Evolutionary conservation across 2,113 vertebrate species (phyloP).

Genomic region (Peromyscus leucopus): DNA sequence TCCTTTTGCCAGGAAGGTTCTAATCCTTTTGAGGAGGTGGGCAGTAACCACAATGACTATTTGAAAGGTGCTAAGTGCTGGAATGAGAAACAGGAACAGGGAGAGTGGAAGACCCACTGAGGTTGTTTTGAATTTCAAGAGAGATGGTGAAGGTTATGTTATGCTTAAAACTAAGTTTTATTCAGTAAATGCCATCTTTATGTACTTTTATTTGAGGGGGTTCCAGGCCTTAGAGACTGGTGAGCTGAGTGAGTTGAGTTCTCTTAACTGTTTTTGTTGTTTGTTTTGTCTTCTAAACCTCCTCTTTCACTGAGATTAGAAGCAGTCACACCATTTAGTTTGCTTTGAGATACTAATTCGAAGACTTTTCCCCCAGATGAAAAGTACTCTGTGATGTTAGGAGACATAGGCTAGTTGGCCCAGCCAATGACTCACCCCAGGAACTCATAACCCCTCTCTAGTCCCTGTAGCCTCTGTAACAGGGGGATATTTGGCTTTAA

Average conservation of each 20-base stretch:
- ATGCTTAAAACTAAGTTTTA: slow-evolving; percentile 37
- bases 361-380: background rate
- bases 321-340: background rate
- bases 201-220: slow-evolving; percentile 13
- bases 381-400: background rate
- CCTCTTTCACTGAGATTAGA: background rate
- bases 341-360: background rate
- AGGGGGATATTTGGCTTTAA: slow-evolving; percentile 8
- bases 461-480: background rate
- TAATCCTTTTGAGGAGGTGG: background rate
- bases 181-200: background rate
- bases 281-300: slow-evolving; percentile 10
- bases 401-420: background rate
- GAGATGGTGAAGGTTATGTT: background rate
- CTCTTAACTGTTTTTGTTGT: slow-evolving; percentile 1
- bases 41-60: background rate
- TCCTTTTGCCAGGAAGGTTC: background rate
- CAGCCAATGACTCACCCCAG: background rate
- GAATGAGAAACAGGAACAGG: background rate
- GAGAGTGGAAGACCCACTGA: background rate
- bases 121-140: slow-evolving; percentile 31
- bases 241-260: slow-evolving; percentile 26
- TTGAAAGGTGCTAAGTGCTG: slow-evolving; percentile 9
- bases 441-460: background rate
- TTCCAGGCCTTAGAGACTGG: background rate